Conservation (phyloP, 2,113 vertebrate species). For the Alethe diademata region DNA sequence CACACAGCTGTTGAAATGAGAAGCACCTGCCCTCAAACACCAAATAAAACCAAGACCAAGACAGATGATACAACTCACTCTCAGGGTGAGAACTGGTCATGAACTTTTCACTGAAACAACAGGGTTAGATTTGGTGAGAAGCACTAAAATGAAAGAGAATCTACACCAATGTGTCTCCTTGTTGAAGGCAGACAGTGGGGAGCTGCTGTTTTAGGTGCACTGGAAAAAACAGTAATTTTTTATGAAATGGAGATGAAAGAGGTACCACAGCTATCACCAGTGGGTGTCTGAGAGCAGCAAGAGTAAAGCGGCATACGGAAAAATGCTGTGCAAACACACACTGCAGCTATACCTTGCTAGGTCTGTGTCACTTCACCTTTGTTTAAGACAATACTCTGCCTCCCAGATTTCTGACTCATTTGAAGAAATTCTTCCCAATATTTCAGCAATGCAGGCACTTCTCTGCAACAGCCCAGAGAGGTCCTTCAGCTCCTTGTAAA, state of each 20-base stretch:
- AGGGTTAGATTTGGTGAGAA: background rate
- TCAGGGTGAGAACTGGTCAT: background rate
- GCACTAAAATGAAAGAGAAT: slow-evolving; percentile 51
- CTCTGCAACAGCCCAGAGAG: background rate
- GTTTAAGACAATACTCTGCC: background rate
- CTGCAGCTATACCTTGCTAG: fast-evolving
- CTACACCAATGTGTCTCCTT: background rate
- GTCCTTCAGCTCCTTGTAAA: background rate
- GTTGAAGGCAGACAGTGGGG: background rate
- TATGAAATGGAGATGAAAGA: background rate
- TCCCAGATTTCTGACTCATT: background rate
- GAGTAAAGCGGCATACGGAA: background rate
- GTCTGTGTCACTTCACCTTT: background rate
- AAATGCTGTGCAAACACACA: background rate
- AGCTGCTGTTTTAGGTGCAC: background rate
- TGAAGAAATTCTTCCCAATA: background rate
- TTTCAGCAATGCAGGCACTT: background rate
- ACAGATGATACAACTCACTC: background rate
- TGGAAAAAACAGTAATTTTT: background rate
- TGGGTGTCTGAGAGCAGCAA: background rate
- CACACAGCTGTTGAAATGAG: background rate
- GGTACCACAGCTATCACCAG: background rate
- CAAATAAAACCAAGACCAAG: slow-evolving; percentile 1
- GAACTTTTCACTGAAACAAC: background rate
- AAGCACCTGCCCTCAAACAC: background rate